phyloP scores from a whole-genome alignment of 1,140 invertebrate genomes.

The Dendrolimus punctatus region DNA sequence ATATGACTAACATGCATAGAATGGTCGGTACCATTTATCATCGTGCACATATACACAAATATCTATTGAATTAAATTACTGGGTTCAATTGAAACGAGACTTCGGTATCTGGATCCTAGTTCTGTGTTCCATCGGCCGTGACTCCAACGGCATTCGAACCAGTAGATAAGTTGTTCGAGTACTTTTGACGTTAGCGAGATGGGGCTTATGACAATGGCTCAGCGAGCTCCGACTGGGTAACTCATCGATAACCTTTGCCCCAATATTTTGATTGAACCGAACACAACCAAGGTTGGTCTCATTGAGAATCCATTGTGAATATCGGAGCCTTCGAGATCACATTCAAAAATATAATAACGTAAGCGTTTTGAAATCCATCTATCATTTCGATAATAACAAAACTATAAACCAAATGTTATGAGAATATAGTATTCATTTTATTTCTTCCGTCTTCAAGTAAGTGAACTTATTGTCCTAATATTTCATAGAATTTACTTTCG shows the following conservation, averaged over 20 bases:
- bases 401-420: too few species aligned
- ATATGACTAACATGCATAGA: too few species aligned
- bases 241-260: constrained; percentile 50
- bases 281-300: constrained; percentile 41
- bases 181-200: constrained; percentile 30
- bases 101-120: constrained; percentile 26
- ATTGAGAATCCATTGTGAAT: constrained; percentile 40
- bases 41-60: background rate
- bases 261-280: constrained; percentile 58
- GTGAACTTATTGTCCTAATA: too few species aligned
- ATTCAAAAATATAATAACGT: constrained; percentile 29
- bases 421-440: too few species aligned
- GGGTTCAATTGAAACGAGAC: constrained; percentile 10
- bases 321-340: constrained; percentile 20
- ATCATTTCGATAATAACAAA: constrained; percentile 19
- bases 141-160: constrained; percentile 40
- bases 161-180: constrained; percentile 28
- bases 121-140: constrained; percentile 44
- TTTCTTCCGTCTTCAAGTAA: too few species aligned
- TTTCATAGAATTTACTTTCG: too few species aligned
- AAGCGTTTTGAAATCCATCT: constrained; percentile 24
- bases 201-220: constrained; percentile 26
- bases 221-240: constrained; percentile 14
- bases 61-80: background rate
- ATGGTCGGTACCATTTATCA: too few species aligned